These are phyloP conservation scores for Mayetiola destructor DNA, from an alignment of 2,888 invertebrate genomes.

Conservation along the genomic window DNA sequence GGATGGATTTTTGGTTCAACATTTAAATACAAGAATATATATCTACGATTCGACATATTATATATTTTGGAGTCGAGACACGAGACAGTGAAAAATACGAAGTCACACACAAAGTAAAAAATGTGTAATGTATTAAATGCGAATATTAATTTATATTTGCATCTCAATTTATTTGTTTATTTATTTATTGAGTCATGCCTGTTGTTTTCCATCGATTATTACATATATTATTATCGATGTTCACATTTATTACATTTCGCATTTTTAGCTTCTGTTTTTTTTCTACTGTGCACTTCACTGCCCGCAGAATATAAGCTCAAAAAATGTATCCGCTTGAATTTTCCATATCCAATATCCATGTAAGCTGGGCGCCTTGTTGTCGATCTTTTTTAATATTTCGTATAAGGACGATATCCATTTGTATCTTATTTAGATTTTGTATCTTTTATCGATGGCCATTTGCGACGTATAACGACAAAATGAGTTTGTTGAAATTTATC, in stretches of 20 bases:
- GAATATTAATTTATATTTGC: background rate
- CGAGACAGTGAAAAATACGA: too few species aligned
- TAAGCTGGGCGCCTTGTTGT: background rate
- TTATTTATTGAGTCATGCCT: background rate
- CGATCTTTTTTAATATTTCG: background rate
- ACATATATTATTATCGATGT: too few species aligned
- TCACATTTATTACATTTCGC: too few species aligned
- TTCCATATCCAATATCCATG: too few species aligned
- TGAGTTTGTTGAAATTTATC: slow-evolving; percentile 74
- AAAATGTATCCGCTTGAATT: too few species aligned
- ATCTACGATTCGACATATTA: background rate
- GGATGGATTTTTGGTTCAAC: slow-evolving; percentile 8
- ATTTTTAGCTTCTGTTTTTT: background rate
- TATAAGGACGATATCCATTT: background rate
- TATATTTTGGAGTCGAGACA: too few species aligned
- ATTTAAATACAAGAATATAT: slow-evolving; percentile 1
- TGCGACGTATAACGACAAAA: slow-evolving; percentile 71
- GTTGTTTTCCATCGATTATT: too few species aligned
- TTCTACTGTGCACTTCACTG: too few species aligned
- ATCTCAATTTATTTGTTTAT: background rate
- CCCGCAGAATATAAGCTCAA: too few species aligned
- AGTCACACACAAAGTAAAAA: too few species aligned
- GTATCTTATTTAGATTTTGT: slow-evolving; percentile 4
- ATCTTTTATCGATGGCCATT: slow-evolving; percentile 31
- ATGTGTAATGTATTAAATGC: slow-evolving; percentile 2